Percentiles rank a stretch among this genome's conserved stretches.
Evolutionary conservation across 2,113 vertebrate species (phyloP).

Genomic region (Gopherus flavomarginatus): DNA sequence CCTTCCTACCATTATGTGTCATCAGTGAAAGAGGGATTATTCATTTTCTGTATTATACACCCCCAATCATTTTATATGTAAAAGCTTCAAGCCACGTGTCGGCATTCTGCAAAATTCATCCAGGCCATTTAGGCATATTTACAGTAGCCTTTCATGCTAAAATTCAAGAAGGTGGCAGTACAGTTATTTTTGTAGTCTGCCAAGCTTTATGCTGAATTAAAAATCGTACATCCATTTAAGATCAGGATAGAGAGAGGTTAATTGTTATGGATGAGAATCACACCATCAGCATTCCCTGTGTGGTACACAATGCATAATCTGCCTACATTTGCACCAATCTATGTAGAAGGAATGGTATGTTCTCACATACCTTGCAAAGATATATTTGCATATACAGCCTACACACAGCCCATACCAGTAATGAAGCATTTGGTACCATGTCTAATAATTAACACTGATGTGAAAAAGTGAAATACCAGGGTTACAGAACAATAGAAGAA

Average conservation of each 20-base stretch:
- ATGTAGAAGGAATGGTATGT: slow-evolving; percentile 51
- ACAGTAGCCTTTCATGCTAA: not conserved
- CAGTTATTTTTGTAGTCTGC: not conserved
- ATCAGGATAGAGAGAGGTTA: not conserved
- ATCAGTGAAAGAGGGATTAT: slow-evolving; percentile 51
- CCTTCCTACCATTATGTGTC: slow-evolving; percentile 56
- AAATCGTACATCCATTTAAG: not conserved
- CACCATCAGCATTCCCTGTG: not conserved
- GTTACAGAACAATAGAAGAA: slow-evolving; percentile 38
- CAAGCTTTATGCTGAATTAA: not conserved
- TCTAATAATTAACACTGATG: slow-evolving; percentile 45
- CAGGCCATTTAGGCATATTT: not conserved
- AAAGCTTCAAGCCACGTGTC: not conserved
- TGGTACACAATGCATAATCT: slow-evolving; percentile 16
- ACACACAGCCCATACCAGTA: slow-evolving; percentile 56
- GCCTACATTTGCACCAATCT: slow-evolving; percentile 50
- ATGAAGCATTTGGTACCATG: slow-evolving; percentile 53
- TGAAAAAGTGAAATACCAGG: slow-evolving; percentile 43
- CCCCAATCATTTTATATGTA: not conserved
- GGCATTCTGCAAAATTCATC: slow-evolving; percentile 4
- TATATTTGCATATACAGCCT: slow-evolving; percentile 68
- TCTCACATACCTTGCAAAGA: slow-evolving; percentile 65
- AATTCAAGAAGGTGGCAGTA: not conserved
- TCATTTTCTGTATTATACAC: slow-evolving; percentile 6
- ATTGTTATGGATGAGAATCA: slow-evolving; percentile 23